These are phyloP conservation scores for Zaprionus kolodkinae DNA, from an alignment of 1,140 invertebrate species.

Conservation along the genomic window DNA sequence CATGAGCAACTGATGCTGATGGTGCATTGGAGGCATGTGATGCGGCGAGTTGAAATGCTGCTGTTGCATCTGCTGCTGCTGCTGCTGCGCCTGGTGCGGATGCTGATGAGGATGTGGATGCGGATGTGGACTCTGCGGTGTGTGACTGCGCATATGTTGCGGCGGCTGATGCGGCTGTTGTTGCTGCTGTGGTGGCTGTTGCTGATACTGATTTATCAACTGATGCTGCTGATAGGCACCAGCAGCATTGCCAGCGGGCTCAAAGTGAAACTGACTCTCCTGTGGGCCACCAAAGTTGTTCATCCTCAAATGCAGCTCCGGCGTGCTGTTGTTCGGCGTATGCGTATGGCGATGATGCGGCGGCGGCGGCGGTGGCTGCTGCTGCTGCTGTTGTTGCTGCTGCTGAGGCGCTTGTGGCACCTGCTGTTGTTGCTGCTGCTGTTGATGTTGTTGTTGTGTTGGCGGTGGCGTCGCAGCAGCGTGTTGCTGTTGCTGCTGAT, in stretches of 20 bases:
- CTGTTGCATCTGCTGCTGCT: slow-evolving; percentile 66
- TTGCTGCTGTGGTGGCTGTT: slow-evolving; percentile 63
- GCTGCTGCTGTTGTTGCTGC: slow-evolving; percentile 33
- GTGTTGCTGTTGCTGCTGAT: slow-evolving; percentile 65
- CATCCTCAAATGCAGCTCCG: slow-evolving; percentile 66
- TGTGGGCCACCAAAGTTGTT: slow-evolving; percentile 73
- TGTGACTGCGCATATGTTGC: slow-evolving; percentile 76
- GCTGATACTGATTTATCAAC: slow-evolving; percentile 74
- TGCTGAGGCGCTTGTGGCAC: slow-evolving; percentile 37
- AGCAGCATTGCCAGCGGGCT: slow-evolving; percentile 49
- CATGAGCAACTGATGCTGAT: slow-evolving; percentile 74
- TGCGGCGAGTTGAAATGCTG: slow-evolving; percentile 75
- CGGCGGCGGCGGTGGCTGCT: slow-evolving; percentile 28
- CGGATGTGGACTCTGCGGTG: slow-evolving; percentile 76
- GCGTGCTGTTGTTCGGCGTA: slow-evolving; percentile 53
- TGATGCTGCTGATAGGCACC: slow-evolving; percentile 76
- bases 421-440: slow-evolving; percentile 51
- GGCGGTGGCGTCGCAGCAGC: slow-evolving; percentile 67
- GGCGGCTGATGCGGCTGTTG: slow-evolving; percentile 53
- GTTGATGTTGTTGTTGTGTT: slow-evolving; percentile 51
- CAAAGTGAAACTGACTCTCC: slow-evolving; percentile 80
- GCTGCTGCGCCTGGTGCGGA: slow-evolving; percentile 52
- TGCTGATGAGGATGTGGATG: slow-evolving; percentile 54
- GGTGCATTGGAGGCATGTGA: slow-evolving; percentile 75
- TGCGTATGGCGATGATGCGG: slow-evolving; percentile 57